These are phyloP conservation scores for Aelia acuminata DNA, from an alignment of 2,888 invertebrate species.

Conservation along the genomic window DNA sequence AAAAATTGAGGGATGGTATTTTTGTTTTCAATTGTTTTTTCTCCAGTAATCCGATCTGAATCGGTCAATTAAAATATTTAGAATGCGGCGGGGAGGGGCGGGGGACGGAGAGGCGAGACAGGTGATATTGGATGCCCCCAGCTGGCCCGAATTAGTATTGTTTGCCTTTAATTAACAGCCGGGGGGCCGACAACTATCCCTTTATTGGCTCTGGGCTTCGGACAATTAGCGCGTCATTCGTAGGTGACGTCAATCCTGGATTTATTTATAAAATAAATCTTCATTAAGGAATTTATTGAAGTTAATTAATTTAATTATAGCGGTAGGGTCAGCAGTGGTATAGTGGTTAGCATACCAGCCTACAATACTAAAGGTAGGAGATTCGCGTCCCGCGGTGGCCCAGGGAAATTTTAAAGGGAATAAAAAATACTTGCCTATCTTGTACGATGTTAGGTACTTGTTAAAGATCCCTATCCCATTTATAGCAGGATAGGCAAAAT, in stretches of 20 bases:
- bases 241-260: not conserved
- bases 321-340: no score
- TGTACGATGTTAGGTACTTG: no score
- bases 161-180: slow-evolving; percentile 28
- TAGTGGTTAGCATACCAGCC: no score
- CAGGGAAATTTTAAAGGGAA: no score
- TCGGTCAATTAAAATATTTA: not conserved
- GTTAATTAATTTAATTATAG: not conserved
- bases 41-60: not conserved
- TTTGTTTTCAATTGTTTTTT: not conserved
- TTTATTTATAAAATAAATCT: not conserved
- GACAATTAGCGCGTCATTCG: slow-evolving; percentile 6
- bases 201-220: not conserved
- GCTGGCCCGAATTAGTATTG: slow-evolving; percentile 18
- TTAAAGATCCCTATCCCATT: no score
- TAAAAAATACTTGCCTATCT: no score
- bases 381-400: no score
- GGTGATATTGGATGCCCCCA: slow-evolving; percentile 31
- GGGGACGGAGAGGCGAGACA: not conserved
- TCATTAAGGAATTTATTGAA: not conserved
- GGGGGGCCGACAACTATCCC: slow-evolving; percentile 20
- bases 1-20: not conserved
- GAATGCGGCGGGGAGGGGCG: no score
- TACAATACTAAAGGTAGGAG: no score
- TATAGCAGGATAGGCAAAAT: no score